Percentiles rank a stretch among this genome's conserved stretches.
Evolutionary conservation across 1,140 invertebrate genomes (phyloP).

Genomic region (Helicoverpa zea): DNA sequence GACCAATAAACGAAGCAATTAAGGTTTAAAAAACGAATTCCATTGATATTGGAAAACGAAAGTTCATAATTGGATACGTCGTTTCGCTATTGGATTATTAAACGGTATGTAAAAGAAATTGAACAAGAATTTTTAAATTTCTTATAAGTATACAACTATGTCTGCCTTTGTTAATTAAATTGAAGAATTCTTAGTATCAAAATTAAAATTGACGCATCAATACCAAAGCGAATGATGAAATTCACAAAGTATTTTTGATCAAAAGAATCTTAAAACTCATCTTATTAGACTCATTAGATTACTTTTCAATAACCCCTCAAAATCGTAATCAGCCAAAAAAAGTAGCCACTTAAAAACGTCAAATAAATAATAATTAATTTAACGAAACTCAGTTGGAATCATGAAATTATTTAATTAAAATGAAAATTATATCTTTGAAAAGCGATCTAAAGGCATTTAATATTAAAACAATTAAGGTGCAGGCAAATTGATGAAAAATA

Average conservation of each 20-base stretch:
- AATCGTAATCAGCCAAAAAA: background rate
- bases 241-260: no score
- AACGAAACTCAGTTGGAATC: background rate
- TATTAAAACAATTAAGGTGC: constrained; percentile 17
- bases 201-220: no score
- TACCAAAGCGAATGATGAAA: no score
- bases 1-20: constrained; percentile 18
- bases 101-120: background rate
- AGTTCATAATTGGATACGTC: background rate
- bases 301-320: background rate
- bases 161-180: no score
- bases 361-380: constrained; percentile 19
- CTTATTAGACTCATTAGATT: background rate
- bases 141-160: background rate
- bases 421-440: constrained; percentile 9
- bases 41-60: background rate
- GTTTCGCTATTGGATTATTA: background rate
- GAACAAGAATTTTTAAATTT: background rate
- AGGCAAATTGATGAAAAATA: constrained; percentile 38
- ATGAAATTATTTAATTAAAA: constrained; percentile 19
- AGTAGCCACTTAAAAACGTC: background rate
- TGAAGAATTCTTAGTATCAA: no score
- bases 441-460: constrained; percentile 31
- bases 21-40: background rate
- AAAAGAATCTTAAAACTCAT: no score